Evolutionary conservation across 2,888 invertebrate genomes (phyloP), one percentile per base, ranked within the genome.

Genomic region (Apamea crenata): DNA sequence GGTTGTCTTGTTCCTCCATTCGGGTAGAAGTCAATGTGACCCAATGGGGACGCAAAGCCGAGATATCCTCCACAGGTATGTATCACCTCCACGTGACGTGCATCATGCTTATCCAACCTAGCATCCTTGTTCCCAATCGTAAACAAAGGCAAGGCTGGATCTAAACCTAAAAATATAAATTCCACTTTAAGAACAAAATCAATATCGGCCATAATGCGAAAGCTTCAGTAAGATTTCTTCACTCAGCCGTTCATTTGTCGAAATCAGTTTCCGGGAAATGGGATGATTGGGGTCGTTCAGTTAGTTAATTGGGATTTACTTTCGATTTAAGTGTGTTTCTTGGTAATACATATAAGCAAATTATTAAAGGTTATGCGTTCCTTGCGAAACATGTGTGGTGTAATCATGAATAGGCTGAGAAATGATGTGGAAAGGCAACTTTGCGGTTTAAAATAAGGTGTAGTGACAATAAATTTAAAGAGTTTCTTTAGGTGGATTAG

Each of bases 11-110:
- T 95, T 1, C 97, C 97, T 0, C 97, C 97, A 85, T 97, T 97
- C 0, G 97, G 97, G 87, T 97, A 97, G 91, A 97, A 97, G 93
- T 97, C 97, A n/a, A 97, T 97, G 87, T 97, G 97, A 0, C 97
- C 97, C 75, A 97, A 91, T 0, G 97, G 97, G 2, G 97, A 95
- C 21, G 96, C 94, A 83, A 97, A 97, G n/a, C 97, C 97, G 4
- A 97, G 94, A 90, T 97, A 97, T 1, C 97, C 97, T 3, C 97
- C 97, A 76, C 97, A 97, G 0, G 97, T 97, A 90, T 97, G 97
- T 61, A 97, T 97, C 32, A 97, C 97, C 88, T 97, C 97, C 3
- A 97, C 97, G 82, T 97, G 97, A 1, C 97, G 94, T 0, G 97
- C 97, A 87, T 97, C 97, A 73, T 97, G 96, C 77, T 96, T 96